Conservation (phyloP, 2,113 vertebrate species). For the Picathartes gymnocephalus region DNA sequence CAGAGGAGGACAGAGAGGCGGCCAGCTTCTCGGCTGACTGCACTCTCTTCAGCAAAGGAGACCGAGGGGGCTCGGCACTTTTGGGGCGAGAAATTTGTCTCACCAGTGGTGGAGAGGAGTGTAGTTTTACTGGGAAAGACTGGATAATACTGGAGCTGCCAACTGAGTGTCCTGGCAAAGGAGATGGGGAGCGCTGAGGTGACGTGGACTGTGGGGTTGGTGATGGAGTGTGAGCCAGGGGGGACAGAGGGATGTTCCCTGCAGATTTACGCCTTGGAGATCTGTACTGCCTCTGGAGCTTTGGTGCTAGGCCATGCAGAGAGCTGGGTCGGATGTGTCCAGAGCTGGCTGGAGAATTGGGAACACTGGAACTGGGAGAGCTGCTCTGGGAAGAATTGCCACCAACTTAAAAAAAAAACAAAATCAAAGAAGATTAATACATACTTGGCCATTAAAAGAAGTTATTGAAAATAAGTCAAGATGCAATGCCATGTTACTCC, state of each 20-base stretch:
- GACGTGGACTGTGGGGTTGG: conserved; percentile 91
- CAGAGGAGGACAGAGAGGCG: conserved; percentile 75
- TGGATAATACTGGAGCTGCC: conserved; percentile 72
- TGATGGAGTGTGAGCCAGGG: conserved; percentile 91
- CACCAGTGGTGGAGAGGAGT: conserved; percentile 88
- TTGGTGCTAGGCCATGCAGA: conserved; percentile 91
- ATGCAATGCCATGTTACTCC: background rate
- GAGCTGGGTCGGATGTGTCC: conserved; percentile 96
- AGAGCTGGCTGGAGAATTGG: conserved; percentile 93
- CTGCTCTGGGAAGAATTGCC: conserved; percentile 97
- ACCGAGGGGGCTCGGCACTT: conserved; percentile 89
- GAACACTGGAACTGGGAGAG: conserved; percentile 93
- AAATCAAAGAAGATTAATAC: background rate
- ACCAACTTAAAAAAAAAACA: conserved; percentile 71
- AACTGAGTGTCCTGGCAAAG: conserved; percentile 80
- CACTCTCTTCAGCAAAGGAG: conserved; percentile 93
- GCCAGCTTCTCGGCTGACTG: conserved; percentile 92
- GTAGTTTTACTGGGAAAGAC: conserved; percentile 88
- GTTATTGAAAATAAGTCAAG: background rate
- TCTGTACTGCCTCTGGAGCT: conserved; percentile 94
- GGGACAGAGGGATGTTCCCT: conserved; percentile 94
- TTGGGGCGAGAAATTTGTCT: conserved; percentile 92
- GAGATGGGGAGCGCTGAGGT: conserved; percentile 90
- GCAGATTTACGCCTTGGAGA: conserved; percentile 94
- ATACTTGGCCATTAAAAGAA: background rate